Evolutionary conservation across 1,140 invertebrate species (phyloP), one percentile per base, ranked within the genome.

Genomic region (Drosophila parvula): DNA sequence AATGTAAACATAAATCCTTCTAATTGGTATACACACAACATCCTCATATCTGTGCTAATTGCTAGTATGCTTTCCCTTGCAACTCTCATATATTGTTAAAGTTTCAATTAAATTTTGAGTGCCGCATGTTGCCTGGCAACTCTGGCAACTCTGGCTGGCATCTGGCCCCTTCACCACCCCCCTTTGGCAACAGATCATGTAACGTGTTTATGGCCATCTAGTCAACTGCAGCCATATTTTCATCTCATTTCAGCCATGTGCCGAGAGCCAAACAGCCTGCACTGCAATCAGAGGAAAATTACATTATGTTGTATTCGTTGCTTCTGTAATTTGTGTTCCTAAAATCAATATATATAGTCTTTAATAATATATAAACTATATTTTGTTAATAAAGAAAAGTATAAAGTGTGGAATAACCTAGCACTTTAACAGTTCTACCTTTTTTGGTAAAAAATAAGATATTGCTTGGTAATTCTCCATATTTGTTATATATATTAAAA

Each of bases 191-290:
- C 27, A 51, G 59, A 69, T 76, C 53, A 67, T 67, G 73, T 76
- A 55, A 60, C 74, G 60, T 68, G 74, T 76, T 76, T 76, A 76
- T 76, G 74, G 47, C 70, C 53, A 68, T 41, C 62, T 51, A 67
- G 55, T 28, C 64, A 48, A 48, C 32, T 74, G 41, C 43, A 74
- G 57, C 48, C 71, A 67, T 59, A 76, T 59, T 59, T 65, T 59
- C 73, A 68, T 76, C 40, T 65, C 58, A 58, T 76, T 76, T 58
- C 43, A 51, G 56, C 48, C 41, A 34, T 47, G 48, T 43, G 30
- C 57, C 45, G 28, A 47, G 30, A 50, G 56, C 57, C n/a, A 50
- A 51, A 34, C 28, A 50, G n/a, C 22, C 27, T 50, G 56, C 78
- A 74, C 79, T 55, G 51, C 12, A 55, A 55, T 10, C 3, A 4